Base-by-base conservation (phyloP, 2,888 invertebrate species). In the Brachyopa scutellaris region DNA sequence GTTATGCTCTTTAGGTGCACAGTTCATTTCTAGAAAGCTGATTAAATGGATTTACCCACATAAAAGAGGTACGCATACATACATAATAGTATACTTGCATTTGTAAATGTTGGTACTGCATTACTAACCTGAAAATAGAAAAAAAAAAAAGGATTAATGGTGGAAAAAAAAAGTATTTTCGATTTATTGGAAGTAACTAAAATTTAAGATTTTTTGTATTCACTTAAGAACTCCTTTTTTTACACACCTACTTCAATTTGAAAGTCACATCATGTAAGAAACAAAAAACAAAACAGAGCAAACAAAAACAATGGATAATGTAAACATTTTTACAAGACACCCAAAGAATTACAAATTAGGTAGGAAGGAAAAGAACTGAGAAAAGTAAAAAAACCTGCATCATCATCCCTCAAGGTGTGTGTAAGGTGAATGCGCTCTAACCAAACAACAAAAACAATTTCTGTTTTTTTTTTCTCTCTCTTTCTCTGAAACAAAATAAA, bases 271-370 rank as follows among this genome's bases (percentile, higher is more conserved):
- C 47, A 29, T 51, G 36, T 19, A 23, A 2, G 8, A 11, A 11
- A 33, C 8, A 7, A 45, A 36, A 19, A 19, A 69, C 4, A n/a
- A 7, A 11, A n/a, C n/a, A n/a, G n/a, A n/a, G n/a, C n/a, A n/a
- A 15, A 6, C 2, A 47, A 49, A 40, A 45, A 53, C 40, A 49
- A 38, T 47, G 26, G 21, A 13, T 19, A 59, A 29, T 31, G 49
- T 51, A 79, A 61, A 73, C 53, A 45, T 53, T 47, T 67, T 55
- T 7, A 17, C 6, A 53, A 66, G 23, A 73, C 55, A 73, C 47
- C 38, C 31, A 61, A 73, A 55, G 79, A 79, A 80, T 80, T 62
- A 74, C 67, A 73, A 80, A 80, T 80, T 69, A 74, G 38, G 61
- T 62, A 6, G 33, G 47, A 59, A 21, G 11, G 19, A 47, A 17